Evolutionary conservation across 2,113 vertebrate species (phyloP).

Genomic region (Phylloscopus trochiloides): DNA sequence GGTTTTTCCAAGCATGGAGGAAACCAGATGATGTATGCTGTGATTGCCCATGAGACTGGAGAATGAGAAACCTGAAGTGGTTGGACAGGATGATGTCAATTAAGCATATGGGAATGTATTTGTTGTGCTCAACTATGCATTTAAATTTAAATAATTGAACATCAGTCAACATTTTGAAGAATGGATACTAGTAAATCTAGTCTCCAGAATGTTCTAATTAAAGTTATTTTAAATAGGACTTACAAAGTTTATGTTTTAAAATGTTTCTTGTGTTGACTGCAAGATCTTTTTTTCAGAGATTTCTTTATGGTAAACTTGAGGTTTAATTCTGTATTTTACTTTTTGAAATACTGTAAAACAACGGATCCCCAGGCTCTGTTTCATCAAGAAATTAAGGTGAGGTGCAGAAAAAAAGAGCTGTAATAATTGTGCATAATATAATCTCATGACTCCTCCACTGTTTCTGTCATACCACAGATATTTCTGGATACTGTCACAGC

Average conservation of each 20-base stretch:
- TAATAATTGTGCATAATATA: not conserved
- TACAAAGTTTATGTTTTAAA: not conserved
- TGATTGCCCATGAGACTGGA: not conserved
- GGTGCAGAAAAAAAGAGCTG: not conserved
- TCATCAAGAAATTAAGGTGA: not conserved
- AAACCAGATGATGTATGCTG: not conserved
- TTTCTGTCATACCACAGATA: not conserved
- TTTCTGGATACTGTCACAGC: not conserved
- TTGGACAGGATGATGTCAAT: not conserved
- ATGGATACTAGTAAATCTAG: not conserved
- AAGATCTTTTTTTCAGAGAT: not conserved
- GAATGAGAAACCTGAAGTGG: not conserved
- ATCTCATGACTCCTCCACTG: not conserved
- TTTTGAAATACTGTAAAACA: not conserved
- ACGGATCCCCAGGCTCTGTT: not conserved
- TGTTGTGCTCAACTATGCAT: not conserved
- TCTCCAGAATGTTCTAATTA: not conserved
- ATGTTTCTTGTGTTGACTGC: not conserved
- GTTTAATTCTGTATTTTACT: not conserved
- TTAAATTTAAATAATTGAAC: not conserved
- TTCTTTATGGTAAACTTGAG: not conserved
- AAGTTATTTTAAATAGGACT: not conserved
- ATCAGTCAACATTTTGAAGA: not conserved
- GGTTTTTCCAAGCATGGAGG: not conserved
- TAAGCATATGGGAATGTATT: not conserved